Evolutionary conservation across 1,140 invertebrate species (phyloP).

Genomic region (Laupala kohalensis): DNA sequence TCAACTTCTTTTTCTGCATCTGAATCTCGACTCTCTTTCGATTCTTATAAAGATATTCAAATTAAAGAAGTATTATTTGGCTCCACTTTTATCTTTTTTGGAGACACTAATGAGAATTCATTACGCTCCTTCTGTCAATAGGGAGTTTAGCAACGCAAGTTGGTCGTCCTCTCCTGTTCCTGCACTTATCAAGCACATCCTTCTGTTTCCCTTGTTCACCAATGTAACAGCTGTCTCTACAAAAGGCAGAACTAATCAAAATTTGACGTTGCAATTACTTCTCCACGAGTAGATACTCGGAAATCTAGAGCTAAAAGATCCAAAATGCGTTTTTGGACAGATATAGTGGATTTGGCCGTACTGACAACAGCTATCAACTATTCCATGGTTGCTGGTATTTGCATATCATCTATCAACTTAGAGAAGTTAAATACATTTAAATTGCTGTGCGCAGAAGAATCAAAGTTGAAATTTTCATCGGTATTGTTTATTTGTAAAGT

Average conservation of each 20-base stretch:
- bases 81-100: constrained; percentile 15
- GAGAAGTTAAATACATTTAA: constrained; percentile 4
- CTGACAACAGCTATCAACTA: constrained; percentile 32
- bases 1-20: constrained; percentile 43
- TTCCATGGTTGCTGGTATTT: constrained; percentile 35
- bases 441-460: background rate
- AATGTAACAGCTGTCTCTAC: too few relatives aligned
- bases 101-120: constrained; percentile 18
- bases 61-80: constrained; percentile 13
- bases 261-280: too few relatives aligned
- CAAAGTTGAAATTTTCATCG: background rate
- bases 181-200: too few relatives aligned
- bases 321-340: too few relatives aligned
- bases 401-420: constrained; percentile 24
- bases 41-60: constrained; percentile 24
- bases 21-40: constrained; percentile 34
- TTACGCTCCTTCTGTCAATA: constrained; percentile 5
- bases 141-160: constrained; percentile 7
- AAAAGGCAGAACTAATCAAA: too few relatives aligned
- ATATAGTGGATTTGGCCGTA: constrained; percentile 35
- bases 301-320: too few relatives aligned
- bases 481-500: constrained; percentile 11
- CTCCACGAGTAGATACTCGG: too few relatives aligned
- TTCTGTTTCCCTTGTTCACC: too few relatives aligned
- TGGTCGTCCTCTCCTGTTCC: background rate